Conservation (phyloP, 2,888 invertebrate species). For the Eupithecia tripunctaria region DNA sequence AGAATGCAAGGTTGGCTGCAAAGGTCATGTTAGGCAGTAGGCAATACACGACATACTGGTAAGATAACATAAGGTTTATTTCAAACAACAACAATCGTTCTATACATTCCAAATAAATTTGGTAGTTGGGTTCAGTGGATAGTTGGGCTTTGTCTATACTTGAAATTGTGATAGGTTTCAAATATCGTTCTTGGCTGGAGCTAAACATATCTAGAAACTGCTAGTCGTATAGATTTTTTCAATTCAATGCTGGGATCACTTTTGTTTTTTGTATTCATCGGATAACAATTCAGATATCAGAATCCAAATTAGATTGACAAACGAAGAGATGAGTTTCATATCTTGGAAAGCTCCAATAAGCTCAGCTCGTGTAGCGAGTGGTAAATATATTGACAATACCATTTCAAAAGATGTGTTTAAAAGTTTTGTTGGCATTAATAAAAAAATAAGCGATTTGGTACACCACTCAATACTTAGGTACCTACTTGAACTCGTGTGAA, state of each 20-base stretch:
- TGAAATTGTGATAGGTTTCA: conserved; percentile 11
- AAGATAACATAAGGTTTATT: too few relatives aligned
- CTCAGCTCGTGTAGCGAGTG: neutral
- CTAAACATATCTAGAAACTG: conserved; percentile 10
- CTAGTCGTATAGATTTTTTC: conserved; percentile 1
- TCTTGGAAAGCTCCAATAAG: neutral
- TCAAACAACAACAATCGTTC: too few relatives aligned
- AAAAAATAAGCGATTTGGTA: neutral
- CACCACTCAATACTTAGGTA: neutral
- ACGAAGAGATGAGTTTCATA: neutral
- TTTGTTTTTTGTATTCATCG: neutral
- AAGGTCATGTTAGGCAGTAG: neutral
- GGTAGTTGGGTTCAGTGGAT: neutral
- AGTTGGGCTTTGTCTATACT: conserved; percentile 3
- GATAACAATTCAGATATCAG: neutral
- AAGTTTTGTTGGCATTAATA: neutral
- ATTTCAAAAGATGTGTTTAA: neutral
- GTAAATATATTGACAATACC: neutral
- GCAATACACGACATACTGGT: neutral
- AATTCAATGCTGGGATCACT: conserved; percentile 3
- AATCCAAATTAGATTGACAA: neutral
- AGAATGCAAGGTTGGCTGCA: neutral
- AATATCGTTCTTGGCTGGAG: conserved; percentile 12
- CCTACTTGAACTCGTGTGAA: neutral
- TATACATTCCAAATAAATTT: too few relatives aligned